phyloP scores from a whole-genome alignment of 1,140 invertebrate species.

The Epicauta chinensis region DNA sequence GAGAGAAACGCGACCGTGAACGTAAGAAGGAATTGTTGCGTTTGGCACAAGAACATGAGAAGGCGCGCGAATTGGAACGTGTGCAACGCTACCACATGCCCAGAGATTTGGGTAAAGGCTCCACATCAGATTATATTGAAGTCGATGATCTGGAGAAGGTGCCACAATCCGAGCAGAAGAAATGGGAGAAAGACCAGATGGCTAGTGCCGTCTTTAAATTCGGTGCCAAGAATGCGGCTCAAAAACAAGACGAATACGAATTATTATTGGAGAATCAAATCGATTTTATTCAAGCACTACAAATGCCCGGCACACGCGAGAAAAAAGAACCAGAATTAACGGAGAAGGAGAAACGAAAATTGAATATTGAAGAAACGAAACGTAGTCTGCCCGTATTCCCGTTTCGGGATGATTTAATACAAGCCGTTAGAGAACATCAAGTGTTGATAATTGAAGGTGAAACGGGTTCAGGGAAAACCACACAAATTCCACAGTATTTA shows the following conservation, averaged over 20 bases:
- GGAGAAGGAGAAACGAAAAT: conserved; percentile 66
- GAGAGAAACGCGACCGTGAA: conserved; percentile 75
- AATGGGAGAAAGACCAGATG: conserved; percentile 98
- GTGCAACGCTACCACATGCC: conserved; percentile 93
- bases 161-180: conserved; percentile 88
- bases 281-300: conserved; percentile 92
- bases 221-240: conserved; percentile 78
- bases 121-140: conserved; percentile 74
- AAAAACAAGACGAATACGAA: conserved; percentile 84
- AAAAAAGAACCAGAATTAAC: conserved; percentile 52
- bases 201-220: conserved; percentile 87
- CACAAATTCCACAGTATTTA: conserved; percentile 97
- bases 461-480: conserved; percentile 97
- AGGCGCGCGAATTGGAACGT: conserved; percentile 84
- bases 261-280: conserved; percentile 93
- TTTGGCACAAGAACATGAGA: conserved; percentile 93
- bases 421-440: conserved; percentile 85
- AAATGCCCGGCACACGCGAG: conserved; percentile 60
- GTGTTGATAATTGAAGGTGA: conserved; percentile 94
- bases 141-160: conserved; percentile 80
- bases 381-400: conserved; percentile 91
- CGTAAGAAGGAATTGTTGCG: conserved; percentile 89
- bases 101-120: conserved; percentile 63
- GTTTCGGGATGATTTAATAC: conserved; percentile 83
- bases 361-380: conserved; percentile 88